phyloP scores from a whole-genome alignment of 2,797 vertebrate species.

The Microcaecilia unicolor region DNA sequence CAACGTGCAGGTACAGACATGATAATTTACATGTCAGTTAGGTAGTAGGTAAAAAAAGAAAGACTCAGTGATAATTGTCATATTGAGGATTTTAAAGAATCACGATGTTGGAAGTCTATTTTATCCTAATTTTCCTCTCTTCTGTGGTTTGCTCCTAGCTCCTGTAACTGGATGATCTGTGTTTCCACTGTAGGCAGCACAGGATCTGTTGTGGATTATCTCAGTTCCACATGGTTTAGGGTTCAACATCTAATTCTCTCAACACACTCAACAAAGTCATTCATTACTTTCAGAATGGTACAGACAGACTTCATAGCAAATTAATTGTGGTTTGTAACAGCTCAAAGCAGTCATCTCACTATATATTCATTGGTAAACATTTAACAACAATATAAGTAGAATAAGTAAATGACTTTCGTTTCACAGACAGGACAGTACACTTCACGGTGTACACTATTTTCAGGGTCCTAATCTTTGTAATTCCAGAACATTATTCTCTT shows the following conservation, averaged over 20 bases:
- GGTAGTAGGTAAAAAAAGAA: constrained; percentile 26
- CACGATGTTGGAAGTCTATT: constrained; percentile 8
- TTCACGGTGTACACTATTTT: no score
- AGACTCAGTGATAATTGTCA: constrained; percentile 38
- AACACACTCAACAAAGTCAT: constrained; percentile 1
- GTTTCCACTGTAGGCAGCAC: background rate
- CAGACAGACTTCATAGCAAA: background rate
- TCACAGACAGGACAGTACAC: no score
- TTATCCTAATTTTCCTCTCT: constrained; percentile 26
- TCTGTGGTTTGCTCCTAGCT: constrained; percentile 14
- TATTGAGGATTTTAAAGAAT: constrained; percentile 2
- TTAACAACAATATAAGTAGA: no score
- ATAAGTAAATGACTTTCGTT: no score
- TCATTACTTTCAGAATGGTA: background rate
- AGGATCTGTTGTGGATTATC: constrained; percentile 5
- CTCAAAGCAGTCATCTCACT: background rate
- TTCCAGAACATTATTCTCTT: no score
- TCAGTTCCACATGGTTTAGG: constrained; percentile 5
- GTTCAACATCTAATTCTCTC: background rate
- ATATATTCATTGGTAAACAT: no score
- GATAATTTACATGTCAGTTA: constrained; percentile 37
- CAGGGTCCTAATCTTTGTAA: no score
- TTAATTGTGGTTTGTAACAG: background rate
- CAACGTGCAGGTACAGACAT: constrained; percentile 35
- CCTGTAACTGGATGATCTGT: background rate